phyloP scores from a whole-genome alignment of 2,113 vertebrate species.

The Aspidoscelis tigris region DNA sequence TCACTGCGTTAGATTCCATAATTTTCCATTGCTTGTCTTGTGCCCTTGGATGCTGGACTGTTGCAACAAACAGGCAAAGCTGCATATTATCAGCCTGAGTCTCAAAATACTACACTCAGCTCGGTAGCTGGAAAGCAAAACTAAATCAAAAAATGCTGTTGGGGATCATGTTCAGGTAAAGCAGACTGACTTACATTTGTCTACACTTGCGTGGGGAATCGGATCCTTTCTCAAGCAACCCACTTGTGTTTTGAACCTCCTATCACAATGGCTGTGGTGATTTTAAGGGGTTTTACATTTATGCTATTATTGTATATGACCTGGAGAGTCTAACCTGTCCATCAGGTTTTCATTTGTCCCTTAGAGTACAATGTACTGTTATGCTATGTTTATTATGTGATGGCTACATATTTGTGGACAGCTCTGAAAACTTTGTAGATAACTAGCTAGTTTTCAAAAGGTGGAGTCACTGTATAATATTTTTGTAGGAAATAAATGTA shows the following conservation, averaged over 20 bases:
- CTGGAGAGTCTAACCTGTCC: not conserved
- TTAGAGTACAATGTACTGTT: not conserved
- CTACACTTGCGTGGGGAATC: not conserved
- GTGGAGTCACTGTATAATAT: not conserved
- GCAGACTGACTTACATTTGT: not conserved
- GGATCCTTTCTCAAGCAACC: fast-evolving
- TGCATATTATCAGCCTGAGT: not conserved
- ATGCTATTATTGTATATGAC: fast-evolving
- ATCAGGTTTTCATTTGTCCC: fast-evolving
- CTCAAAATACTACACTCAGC: not conserved
- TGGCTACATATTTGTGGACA: not conserved
- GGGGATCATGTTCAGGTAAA: constrained; percentile 64
- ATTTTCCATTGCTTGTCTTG: constrained; percentile 26
- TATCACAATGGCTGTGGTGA: not conserved
- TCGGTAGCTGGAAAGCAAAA: constrained; percentile 2
- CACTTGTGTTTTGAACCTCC: not conserved
- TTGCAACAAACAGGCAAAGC: constrained; percentile 7
- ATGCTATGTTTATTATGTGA: not conserved
- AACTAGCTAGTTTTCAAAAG: not conserved
- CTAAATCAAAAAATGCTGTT: not conserved
- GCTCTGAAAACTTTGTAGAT: not conserved
- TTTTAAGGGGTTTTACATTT: fast-evolving
- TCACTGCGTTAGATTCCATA: constrained; percentile 74
- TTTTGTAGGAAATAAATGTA: too few species aligned
- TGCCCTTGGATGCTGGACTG: constrained; percentile 37